Conservation (phyloP, 2,888 invertebrate genomes). For the Caenorhabditis becei region DNA sequence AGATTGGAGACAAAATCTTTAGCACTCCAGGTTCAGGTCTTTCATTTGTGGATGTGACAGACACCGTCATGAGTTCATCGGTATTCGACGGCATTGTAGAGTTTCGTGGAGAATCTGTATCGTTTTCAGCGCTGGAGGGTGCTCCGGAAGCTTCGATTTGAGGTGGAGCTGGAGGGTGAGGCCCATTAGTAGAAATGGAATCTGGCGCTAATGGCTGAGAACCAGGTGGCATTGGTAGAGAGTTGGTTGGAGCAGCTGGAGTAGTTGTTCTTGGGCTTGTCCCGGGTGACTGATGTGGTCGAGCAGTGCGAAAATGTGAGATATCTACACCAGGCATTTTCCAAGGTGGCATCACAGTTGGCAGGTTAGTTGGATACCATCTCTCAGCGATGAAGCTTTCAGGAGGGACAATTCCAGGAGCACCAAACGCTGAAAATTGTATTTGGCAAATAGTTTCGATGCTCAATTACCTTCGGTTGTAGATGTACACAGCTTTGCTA, state of each 20-base stretch:
- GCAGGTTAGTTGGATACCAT: constrained; percentile 69
- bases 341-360: constrained; percentile 70
- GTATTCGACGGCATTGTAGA: constrained; percentile 19
- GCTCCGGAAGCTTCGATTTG: constrained; percentile 16
- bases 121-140: constrained; percentile 21
- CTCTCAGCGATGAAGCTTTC: constrained; percentile 63
- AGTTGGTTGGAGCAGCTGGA: constrained; percentile 32
- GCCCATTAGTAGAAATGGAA: constrained; percentile 17
- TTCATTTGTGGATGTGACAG: constrained; percentile 53
- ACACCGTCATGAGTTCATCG: constrained; percentile 47
- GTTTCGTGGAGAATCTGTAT: constrained; percentile 10
- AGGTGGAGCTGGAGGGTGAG: constrained; percentile 53
- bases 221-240: constrained; percentile 60
- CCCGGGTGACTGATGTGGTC: constrained; percentile 56
- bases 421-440: constrained; percentile 63
- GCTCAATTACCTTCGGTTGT: not conserved
- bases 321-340: constrained; percentile 66
- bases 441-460: too few species aligned
- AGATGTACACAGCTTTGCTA: not conserved
- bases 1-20: constrained; percentile 50
- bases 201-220: not conserved
- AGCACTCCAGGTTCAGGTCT: constrained; percentile 37
- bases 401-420: constrained; percentile 67
- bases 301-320: constrained; percentile 57
- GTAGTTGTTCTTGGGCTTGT: constrained; percentile 44